Evolutionary conservation across 2,888 invertebrate species (phyloP).

Genomic region (Ophraella communa): DNA sequence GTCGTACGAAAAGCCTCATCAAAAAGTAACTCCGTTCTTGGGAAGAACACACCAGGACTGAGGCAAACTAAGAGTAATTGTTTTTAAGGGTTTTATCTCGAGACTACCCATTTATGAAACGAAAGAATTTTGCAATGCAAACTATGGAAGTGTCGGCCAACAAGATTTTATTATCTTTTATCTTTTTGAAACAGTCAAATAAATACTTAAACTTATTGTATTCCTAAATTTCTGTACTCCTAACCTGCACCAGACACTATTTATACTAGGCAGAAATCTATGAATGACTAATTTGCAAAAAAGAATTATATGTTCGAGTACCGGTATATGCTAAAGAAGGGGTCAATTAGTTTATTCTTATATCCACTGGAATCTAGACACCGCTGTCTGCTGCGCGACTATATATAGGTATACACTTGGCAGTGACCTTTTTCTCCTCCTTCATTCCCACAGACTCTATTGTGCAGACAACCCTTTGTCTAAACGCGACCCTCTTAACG

Average conservation of each 20-base stretch:
- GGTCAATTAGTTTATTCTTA: conserved; percentile 44
- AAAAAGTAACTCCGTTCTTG: too few species aligned
- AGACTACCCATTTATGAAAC: too few species aligned
- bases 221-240: background rate
- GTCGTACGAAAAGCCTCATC: too few species aligned
- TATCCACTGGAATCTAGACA: conserved; percentile 39
- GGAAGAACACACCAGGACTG: too few species aligned
- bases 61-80: too few species aligned
- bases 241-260: conserved; percentile 8
- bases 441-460: conserved; percentile 47
- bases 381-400: conserved; percentile 27
- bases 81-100: too few species aligned
- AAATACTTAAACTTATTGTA: background rate
- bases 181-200: background rate
- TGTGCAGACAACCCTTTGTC: conserved; percentile 40
- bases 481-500: conserved; percentile 33
- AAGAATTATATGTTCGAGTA: conserved; percentile 28
- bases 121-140: too few species aligned
- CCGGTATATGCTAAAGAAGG: conserved; percentile 28
- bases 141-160: too few species aligned
- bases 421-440: conserved; percentile 44
- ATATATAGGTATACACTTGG: conserved; percentile 39
- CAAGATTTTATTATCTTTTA: too few species aligned
- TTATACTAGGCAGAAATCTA: conserved; percentile 37
- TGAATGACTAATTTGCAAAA: conserved; percentile 47